A percentile compares a stretch with the other conserved stretches of the same genome.
Conservation (phyloP, 2,888 invertebrate genomes). For the Caenorhabditis sp. region DNA sequence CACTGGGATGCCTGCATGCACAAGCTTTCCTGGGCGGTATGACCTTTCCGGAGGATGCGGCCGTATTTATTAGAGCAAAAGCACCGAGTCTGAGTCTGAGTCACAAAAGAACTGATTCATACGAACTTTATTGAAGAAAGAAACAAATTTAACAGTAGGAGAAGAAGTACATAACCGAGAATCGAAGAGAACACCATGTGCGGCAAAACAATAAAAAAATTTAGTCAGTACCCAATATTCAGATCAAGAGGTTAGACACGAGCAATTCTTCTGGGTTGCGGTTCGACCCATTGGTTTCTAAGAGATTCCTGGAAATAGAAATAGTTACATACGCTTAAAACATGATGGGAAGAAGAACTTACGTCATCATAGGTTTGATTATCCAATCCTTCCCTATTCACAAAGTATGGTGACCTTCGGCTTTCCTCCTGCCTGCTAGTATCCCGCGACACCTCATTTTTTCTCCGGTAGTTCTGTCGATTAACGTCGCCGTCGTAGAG, state of each 20-base stretch:
- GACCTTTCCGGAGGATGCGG: constrained; percentile 33
- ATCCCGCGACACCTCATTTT: constrained; percentile 3
- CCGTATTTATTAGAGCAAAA: neutral
- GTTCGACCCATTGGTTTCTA: constrained; percentile 55
- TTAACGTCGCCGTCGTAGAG: constrained; percentile 47
- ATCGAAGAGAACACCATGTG: constrained; percentile 2
- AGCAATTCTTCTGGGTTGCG: constrained; percentile 58
- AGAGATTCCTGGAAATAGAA: constrained; percentile 53
- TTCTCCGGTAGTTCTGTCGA: constrained; percentile 17
- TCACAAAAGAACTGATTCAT: neutral
- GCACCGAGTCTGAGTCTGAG: neutral
- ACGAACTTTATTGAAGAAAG: neutral
- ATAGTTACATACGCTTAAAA: neutral
- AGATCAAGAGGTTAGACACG: constrained; percentile 48
- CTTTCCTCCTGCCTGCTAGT: constrained; percentile 12
- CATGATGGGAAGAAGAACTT: neutral
- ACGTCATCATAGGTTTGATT: constrained; percentile 53
- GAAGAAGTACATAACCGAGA: constrained; percentile 24
- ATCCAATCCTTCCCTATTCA: constrained; percentile 42
- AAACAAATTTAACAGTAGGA: neutral
- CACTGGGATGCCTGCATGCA: constrained; percentile 16
- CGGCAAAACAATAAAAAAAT: constrained; percentile 8
- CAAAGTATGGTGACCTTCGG: constrained; percentile 24
- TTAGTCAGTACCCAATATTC: constrained; percentile 13
- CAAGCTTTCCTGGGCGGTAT: constrained; percentile 28